Evolutionary conservation across 2,113 vertebrate genomes (phyloP).

Genomic region (Coptodon bakossiorum): DNA sequence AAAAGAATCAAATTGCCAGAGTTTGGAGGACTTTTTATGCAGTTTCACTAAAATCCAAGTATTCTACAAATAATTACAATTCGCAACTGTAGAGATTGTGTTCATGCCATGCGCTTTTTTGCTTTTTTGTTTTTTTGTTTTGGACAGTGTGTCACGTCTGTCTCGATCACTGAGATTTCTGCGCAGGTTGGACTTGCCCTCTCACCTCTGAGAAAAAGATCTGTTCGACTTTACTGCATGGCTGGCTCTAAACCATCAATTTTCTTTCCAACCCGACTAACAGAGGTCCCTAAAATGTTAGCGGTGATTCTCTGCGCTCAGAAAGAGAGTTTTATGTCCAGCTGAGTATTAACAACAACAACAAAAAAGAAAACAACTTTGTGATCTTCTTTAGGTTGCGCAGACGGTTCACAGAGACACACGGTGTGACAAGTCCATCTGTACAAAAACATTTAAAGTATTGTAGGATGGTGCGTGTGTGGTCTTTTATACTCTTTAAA

Average conservation of each 20-base stretch:
- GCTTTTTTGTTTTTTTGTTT: not conserved
- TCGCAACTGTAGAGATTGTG: not conserved
- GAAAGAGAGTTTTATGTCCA: not conserved
- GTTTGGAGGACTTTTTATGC: not conserved
- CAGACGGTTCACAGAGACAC: not conserved
- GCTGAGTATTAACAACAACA: not conserved
- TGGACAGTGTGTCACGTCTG: not conserved
- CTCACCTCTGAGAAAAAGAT: slow-evolving; percentile 26
- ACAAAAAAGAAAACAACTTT: not conserved
- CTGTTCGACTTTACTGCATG: slow-evolving; percentile 8
- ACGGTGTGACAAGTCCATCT: not conserved
- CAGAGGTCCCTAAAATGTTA: not conserved
- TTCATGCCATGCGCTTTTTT: not conserved
- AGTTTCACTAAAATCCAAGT: not conserved
- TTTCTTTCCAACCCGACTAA: slow-evolving; percentile 3
- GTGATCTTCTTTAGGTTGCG: not conserved
- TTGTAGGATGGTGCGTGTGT: not conserved
- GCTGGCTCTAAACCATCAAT: slow-evolving; percentile 17
- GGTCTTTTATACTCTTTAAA: not conserved
- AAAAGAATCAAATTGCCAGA: not conserved
- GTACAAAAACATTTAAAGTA: not conserved
- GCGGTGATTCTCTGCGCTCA: not conserved
- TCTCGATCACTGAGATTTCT: not conserved
- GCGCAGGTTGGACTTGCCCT: not conserved
- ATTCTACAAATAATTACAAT: not conserved